Conservation (phyloP, 2,888 invertebrate species). For the Acanthosepion lycidas region DNA sequence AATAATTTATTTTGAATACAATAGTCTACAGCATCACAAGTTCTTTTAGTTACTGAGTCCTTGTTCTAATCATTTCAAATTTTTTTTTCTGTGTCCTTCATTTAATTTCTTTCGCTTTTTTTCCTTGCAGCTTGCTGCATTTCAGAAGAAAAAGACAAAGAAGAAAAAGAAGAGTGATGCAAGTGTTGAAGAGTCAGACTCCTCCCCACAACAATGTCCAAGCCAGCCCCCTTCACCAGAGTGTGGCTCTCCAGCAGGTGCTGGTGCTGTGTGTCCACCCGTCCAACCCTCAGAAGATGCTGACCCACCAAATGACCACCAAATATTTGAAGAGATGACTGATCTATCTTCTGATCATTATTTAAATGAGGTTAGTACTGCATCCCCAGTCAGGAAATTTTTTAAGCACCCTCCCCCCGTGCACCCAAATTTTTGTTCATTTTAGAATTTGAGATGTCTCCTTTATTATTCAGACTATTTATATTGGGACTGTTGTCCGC, state of each 20-base stretch:
- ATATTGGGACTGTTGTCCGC: too few relatives aligned
- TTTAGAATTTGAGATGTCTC: too few relatives aligned
- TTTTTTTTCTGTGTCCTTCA: too few relatives aligned
- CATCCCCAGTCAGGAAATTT: too few relatives aligned
- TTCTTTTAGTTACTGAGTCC: too few relatives aligned
- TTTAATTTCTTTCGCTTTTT: background rate
- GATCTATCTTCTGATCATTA: background rate
- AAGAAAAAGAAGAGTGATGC: conserved; percentile 55
- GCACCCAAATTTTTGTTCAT: too few relatives aligned
- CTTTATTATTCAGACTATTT: too few relatives aligned
- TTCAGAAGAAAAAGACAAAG: conserved; percentile 66
- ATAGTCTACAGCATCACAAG: too few relatives aligned
- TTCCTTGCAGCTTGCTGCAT: conserved; percentile 66
- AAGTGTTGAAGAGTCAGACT: conserved; percentile 46
- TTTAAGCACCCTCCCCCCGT: too few relatives aligned
- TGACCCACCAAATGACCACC: background rate
- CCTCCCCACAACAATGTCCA: conserved; percentile 24
- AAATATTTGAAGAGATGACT: background rate
- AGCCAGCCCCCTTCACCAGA: background rate
- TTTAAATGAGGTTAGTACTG: background rate
- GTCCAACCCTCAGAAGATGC: conserved; percentile 14
- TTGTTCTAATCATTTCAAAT: too few relatives aligned
- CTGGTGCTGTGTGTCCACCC: conserved; percentile 2
- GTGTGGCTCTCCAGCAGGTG: conserved; percentile 13
- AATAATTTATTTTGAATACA: too few relatives aligned